Evolutionary conservation across 2,113 vertebrate species (phyloP).

Genomic region (Proterorhinus semilunaris): DNA sequence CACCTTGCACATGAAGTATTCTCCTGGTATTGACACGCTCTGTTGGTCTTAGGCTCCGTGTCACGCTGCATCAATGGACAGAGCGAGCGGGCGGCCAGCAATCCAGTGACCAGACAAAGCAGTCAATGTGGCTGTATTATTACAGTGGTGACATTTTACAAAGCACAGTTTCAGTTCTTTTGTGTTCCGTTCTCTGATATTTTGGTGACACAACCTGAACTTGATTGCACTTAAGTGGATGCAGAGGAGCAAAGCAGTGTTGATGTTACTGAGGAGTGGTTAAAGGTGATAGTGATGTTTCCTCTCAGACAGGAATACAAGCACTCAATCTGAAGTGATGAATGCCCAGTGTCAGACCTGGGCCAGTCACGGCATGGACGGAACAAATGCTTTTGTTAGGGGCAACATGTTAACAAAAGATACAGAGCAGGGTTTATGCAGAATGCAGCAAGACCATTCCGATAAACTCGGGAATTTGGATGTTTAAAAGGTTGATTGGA

Average conservation of each 20-base stretch:
- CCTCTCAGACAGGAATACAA: not conserved
- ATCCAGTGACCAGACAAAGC: not conserved
- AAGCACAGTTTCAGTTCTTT: conserved; percentile 13
- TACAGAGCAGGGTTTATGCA: no score
- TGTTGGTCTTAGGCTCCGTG: conserved; percentile 25
- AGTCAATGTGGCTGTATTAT: not conserved
- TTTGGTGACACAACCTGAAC: conserved; percentile 33
- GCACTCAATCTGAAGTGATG: not conserved
- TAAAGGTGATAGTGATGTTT: conserved; percentile 29
- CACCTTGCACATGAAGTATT: conserved; percentile 48
- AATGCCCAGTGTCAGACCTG: not conserved
- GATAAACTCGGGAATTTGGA: no score
- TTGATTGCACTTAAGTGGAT: conserved; percentile 27
- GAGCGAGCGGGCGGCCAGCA: not conserved
- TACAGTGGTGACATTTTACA: conserved; percentile 32
- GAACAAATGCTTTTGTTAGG: not conserved
- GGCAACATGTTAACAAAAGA: no score
- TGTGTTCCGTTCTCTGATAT: conserved; percentile 34
- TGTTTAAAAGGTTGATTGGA: no score
- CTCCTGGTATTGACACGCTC: conserved; percentile 43
- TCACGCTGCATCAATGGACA: conserved; percentile 25
- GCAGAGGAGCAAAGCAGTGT: conserved; percentile 2
- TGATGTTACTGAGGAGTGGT: conserved; percentile 18
- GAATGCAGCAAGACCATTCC: no score
- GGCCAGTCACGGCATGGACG: not conserved